Evolutionary conservation across 23 tunicate species (phyloP), one percentile per base, ranked within the genome.

Genomic region (Ciona savignyi): DNA sequence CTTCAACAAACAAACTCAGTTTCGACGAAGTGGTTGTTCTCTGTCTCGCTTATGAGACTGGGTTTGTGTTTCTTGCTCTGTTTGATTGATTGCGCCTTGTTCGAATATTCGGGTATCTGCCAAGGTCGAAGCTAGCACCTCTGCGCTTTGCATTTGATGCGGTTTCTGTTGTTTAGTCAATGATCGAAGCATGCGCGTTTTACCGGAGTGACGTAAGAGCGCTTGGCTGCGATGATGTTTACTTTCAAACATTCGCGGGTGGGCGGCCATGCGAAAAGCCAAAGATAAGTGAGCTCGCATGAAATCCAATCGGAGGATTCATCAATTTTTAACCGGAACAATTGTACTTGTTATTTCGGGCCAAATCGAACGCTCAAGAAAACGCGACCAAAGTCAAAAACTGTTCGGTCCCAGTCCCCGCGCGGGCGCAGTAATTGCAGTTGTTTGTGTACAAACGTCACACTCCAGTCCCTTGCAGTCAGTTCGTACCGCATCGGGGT

Each of bases 231-330:
- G 24, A n/a, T 25, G 67, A 63, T 63, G 26, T 63, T 21, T 71
- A 34, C 31, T 71, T 71, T 34, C 76, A 71, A 71, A 71, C 76
- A 71, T 34, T 71, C 35, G 34, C 76, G 76, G 66, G 29, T 71
- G 76, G 63, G 22, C 29, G 63, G 27, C 35, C 19, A 35, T 25
- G 63, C 76, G 76, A 19, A 15, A 71, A 63, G 4, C 28, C 24
- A 4, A 63, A 63, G 67, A 63, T 23, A 63, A 23, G 28, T 63
- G 67, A 15, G 9, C 15, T 42, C 15, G 11, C 9, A 42, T 42
- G 56, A 42, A 42, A 42, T 42, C 15, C 15, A 15, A 42, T 42
- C 56, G 56, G 15, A 6, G n/a, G 56, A 15, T 42, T 42, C 56
- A 15, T 42, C 56, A 42, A 15, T 42, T 42, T 42, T 42, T 42